Evolutionary conservation across 2,797 vertebrate genomes (phyloP).

Genomic region (Anolis apletophallus): DNA sequence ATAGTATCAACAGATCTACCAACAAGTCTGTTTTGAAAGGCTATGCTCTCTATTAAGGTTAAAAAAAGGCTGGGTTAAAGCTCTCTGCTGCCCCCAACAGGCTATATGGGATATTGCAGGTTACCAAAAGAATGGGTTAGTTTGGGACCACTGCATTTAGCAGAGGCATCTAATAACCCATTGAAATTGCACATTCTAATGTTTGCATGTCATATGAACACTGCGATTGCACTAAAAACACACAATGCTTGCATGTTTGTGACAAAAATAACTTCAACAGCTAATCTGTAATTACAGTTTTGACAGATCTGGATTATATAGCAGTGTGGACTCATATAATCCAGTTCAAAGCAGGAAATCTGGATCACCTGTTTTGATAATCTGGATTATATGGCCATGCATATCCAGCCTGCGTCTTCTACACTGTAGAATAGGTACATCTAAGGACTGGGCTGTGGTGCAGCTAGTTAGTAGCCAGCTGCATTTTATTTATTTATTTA

Average conservation of each 20-base stretch:
- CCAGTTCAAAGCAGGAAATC: too few species aligned
- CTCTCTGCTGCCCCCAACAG: constrained; percentile 7
- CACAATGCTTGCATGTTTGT: neutral
- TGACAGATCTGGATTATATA: neutral
- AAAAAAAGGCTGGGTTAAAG: neutral
- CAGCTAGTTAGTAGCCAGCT: too few species aligned
- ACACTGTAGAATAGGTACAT: too few species aligned
- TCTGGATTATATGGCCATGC: too few species aligned
- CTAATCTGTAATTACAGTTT: neutral
- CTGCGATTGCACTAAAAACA: neutral
- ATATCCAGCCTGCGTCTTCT: too few species aligned
- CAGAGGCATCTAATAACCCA: neutral
- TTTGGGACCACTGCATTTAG: too few species aligned
- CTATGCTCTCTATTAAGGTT: neutral
- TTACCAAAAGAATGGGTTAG: neutral
- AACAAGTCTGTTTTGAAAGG: neutral
- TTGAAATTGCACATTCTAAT: neutral
- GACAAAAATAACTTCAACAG: neutral
- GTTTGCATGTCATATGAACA: neutral
- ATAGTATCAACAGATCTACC: neutral
- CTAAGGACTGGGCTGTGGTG: too few species aligned
- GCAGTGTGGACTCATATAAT: too few species aligned
- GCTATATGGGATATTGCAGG: neutral
- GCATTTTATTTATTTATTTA: too few species aligned
- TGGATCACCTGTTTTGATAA: too few species aligned